A percentile compares a stretch with the other conserved stretches of the same genome.
Conservation (phyloP, 1,140 invertebrate genomes). For the Pemphigus obesinymphae region DNA sequence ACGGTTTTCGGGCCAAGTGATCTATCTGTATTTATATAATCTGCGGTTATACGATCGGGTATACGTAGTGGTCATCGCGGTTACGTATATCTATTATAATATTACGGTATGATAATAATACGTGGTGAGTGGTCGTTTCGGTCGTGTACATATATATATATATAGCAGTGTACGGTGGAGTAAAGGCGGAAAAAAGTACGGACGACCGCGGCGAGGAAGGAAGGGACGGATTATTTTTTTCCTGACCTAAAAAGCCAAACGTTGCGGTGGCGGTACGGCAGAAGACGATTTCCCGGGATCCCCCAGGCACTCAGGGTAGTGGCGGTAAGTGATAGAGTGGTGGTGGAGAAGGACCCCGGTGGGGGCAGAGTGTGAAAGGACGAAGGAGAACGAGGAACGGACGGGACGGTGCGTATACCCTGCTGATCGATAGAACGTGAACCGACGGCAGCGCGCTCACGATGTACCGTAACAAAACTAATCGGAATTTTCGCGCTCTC, state of each 20-base stretch:
- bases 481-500: not conserved
- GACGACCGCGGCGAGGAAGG: not conserved
- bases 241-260: not conserved
- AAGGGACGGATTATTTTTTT: not conserved
- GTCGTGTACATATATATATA: too few species aligned
- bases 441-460: conserved; percentile 36
- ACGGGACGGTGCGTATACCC: not conserved
- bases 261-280: not conserved
- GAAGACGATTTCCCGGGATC: not conserved
- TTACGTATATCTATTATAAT: not conserved
- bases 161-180: not conserved
- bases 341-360: too few species aligned
- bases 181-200: not conserved
- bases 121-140: not conserved
- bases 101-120: not conserved
- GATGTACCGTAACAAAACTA: conserved; percentile 14
- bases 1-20: too few species aligned
- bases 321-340: not conserved
- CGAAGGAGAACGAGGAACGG: not conserved
- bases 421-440: conserved; percentile 38
- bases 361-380: not conserved
- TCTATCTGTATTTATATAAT: too few species aligned
- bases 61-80: too few species aligned
- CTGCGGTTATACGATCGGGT: too few species aligned
- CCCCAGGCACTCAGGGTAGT: not conserved